Evolutionary conservation across 2,113 vertebrate species (phyloP).

Genomic region (Centropus bengalensis): DNA sequence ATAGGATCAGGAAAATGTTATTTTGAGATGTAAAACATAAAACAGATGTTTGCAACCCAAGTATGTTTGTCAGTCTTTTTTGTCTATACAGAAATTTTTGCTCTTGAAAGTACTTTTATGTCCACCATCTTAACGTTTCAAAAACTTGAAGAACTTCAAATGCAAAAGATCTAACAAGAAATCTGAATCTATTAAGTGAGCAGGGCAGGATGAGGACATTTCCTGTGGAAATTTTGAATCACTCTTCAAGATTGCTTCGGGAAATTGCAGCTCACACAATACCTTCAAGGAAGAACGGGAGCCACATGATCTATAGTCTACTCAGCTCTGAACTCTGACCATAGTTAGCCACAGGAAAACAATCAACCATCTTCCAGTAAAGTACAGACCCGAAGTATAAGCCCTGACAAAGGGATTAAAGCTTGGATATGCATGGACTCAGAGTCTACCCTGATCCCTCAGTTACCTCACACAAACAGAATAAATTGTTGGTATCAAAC

Average conservation of each 20-base stretch:
- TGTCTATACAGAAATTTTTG: background rate
- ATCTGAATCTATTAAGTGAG: background rate
- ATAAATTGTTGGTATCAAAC: background rate
- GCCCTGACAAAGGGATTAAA: background rate
- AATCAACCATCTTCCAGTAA: background rate
- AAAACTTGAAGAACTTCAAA: background rate
- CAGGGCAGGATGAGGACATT: background rate
- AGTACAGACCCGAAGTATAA: background rate
- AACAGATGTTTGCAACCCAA: background rate
- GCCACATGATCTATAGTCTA: background rate
- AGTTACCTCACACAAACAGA: background rate
- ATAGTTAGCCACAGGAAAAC: conserved; percentile 7
- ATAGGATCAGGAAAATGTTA: background rate
- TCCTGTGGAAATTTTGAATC: background rate
- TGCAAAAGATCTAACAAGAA: background rate
- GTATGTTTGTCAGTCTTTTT: background rate
- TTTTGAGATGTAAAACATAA: background rate
- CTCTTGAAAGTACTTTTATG: background rate
- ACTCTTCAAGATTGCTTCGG: background rate
- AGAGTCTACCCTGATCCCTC: background rate
- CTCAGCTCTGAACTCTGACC: background rate
- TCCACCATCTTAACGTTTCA: background rate
- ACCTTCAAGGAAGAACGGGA: background rate
- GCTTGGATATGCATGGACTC: background rate
- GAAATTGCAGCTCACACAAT: background rate